Base-by-base conservation (phyloP, 2,113 vertebrate genomes). In the Sphyrna mokarran region DNA sequence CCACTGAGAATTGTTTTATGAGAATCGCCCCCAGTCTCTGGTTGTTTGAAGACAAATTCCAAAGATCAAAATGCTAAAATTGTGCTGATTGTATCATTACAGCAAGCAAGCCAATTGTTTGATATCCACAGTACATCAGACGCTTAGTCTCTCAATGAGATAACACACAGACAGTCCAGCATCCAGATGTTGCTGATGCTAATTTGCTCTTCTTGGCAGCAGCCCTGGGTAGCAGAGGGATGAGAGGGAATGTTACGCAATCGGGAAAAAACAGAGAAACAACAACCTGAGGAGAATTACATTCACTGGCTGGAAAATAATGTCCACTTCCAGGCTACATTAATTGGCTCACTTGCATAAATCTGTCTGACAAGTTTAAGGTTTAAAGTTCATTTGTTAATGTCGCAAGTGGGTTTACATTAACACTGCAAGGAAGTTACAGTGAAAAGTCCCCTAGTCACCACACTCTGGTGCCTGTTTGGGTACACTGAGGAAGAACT, bases 251-350 rank as follows among this genome's bases (percentile, higher is more conserved):
- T 54, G 69, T 26, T 76, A 61, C 14, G 43, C 14, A 18, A 95
- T 72, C 70, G 76, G 43, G 1, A 48, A 70, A 72, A 54, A 26
- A 70, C 43, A 48, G 43, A 48, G 3, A 1, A 83, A 20, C 1
- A 66, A 11, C 48, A 40, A 72, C 66, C 5, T 54, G 22, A 95
- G 48, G 26, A 18, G 13, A 72, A 54, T 90, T 54, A 95, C 48
- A 48, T 76, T 76, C 61, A 33, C 26, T 95, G 68, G 68, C 26
- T 54, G 33, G 94, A 95, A 95, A 54, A 95, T 54, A 95, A 72
- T 54, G 68, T 76, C 72, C 94, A 95, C 69, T 54, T 90, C 22
- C 40, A 54, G 40, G 54, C 94, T 76, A 54, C 48, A 54, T 22
- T 33, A 29, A 72, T 76, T 95, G 37, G 40, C 43, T 76, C 68